A percentile compares a stretch with the other conserved stretches of the same genome.
Evolutionary conservation across 1,140 invertebrate species (phyloP).

Genomic region (Metopolophium dirhodum): DNA sequence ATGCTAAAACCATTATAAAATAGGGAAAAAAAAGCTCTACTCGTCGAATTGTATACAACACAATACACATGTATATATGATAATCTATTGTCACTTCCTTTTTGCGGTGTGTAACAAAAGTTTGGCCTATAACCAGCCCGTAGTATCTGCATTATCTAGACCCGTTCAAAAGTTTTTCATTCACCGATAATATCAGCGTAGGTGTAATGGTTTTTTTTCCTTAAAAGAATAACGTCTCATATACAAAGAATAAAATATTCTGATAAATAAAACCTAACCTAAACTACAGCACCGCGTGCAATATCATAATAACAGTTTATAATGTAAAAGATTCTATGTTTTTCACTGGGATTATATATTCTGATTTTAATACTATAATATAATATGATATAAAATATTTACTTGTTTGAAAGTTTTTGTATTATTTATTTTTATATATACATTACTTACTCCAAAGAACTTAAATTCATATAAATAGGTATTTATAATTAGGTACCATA

Average conservation of each 20-base stretch:
- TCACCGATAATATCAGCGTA: not conserved
- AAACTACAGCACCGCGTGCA: not conserved
- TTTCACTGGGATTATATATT: not conserved
- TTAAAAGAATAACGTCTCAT: not conserved
- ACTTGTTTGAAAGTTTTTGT: no score
- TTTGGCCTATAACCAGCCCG: not conserved
- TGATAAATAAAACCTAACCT: not conserved
- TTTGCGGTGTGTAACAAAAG: not conserved
- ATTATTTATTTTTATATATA: no score
- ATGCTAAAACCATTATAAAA: not conserved
- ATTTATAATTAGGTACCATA: no score
- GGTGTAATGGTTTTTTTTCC: not conserved
- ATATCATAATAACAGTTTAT: not conserved
- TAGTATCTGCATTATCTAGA: not conserved
- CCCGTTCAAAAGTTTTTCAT: not conserved
- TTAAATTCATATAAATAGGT: no score
- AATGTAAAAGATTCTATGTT: not conserved
- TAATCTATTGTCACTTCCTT: not conserved
- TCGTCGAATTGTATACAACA: not conserved
- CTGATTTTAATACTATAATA: not conserved
- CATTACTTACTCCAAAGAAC: no score
- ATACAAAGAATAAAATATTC: not conserved
- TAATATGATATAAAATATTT: no score
- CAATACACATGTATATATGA: not conserved
- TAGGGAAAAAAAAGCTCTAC: not conserved